phyloP scores from a whole-genome alignment of 1,140 invertebrate species.

The Nilaparvata lugens region DNA sequence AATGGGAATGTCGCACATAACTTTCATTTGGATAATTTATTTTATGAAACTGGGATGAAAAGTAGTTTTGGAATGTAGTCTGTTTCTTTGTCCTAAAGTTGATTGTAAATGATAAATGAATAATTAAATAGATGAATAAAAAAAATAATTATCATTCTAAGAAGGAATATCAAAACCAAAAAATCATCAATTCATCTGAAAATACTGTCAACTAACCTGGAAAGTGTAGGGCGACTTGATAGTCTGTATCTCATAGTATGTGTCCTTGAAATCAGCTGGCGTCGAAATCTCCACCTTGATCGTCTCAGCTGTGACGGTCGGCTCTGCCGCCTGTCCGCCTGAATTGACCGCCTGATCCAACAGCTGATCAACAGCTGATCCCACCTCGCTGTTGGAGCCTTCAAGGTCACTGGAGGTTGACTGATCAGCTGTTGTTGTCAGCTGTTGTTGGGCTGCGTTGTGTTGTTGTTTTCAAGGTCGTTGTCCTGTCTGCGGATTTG shows the following conservation, averaged over 20 bases:
- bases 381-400: not conserved
- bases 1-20: too few species aligned
- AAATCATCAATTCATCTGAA: constrained; percentile 2
- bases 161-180: too few species aligned
- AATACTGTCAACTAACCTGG: constrained; percentile 51
- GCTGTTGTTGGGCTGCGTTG: constrained; percentile 28
- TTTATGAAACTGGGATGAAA: too few species aligned
- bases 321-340: constrained; percentile 34
- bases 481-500: constrained; percentile 62
- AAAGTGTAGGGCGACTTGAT: constrained; percentile 83
- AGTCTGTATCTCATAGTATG: constrained; percentile 80
- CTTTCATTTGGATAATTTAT: too few species aligned
- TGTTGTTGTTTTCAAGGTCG: constrained; percentile 42
- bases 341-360: constrained; percentile 31
- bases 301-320: constrained; percentile 55
- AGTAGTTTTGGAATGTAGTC: too few species aligned
- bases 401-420: constrained; percentile 18
- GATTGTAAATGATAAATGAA: too few species aligned
- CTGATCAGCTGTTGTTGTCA: constrained; percentile 18
- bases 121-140: too few species aligned
- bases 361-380: constrained; percentile 35
- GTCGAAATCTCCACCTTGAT: constrained; percentile 79
- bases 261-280: constrained; percentile 67
- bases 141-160: too few species aligned
- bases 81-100: too few species aligned